Evolutionary conservation across 1,140 invertebrate species (phyloP), one percentile per base, ranked within the genome.

Genomic region (Listronotus oregonensis): DNA sequence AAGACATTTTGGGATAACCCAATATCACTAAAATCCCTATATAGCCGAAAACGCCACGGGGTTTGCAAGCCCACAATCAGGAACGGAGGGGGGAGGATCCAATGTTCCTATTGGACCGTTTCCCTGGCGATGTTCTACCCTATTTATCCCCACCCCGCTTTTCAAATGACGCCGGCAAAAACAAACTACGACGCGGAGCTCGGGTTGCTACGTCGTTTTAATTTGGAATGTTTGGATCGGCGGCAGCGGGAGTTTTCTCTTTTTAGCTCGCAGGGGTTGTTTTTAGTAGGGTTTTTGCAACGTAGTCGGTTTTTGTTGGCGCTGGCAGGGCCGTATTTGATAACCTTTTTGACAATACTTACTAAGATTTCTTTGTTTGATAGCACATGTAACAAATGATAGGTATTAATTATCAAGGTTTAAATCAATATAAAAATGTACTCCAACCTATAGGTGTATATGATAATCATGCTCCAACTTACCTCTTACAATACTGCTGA

Each of bases 111-210:
- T 76, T 76, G 75, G 75, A 57, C 59, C 58, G 71, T 69, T 51
- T 27, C 66, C 69, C 69, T 73, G 70, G 75, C 70, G 70, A 75
- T 70, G 71, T 68, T 66, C 71, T 64, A 37, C 43, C 62, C 58
- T 42, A 56, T 52, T 42, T 46, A 56, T 37, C 73, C 68, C 71
- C 71, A 47, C 66, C 65, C 46, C 56, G 50, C 67, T 56, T 32
- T 67, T 64, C 43, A 50, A 63, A 69, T 31, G 49, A 69, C 61
- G 57, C 69, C 68, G 62, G 73, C 74, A 76, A 76, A 76, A 77
- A 76, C 76, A 73, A 76, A 76, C 73, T 73, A 71, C 73, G 70
- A 71, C 63, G 55, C 55, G 68, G 44, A 60, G 66, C 70, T 68
- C 65, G 69, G 66, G 63, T 73, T 66, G 64, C 71, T 68, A 62